Conservation (phyloP, 2,888 invertebrate genomes). For the Ariolimax columbianus region DNA sequence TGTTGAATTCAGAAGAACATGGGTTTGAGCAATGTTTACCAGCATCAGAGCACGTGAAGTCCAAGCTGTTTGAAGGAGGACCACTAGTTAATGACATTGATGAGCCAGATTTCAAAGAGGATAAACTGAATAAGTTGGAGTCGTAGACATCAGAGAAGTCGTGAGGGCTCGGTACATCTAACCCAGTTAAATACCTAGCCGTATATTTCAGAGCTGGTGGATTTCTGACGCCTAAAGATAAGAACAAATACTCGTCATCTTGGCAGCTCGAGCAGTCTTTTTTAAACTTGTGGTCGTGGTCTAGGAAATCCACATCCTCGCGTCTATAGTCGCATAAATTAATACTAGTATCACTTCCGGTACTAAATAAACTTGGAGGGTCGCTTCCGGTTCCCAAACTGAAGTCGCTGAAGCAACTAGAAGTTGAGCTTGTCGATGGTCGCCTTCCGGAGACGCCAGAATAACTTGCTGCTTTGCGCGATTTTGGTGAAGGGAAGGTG, state of each 20-base stretch:
- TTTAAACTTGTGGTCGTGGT: background rate
- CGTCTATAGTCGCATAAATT: background rate
- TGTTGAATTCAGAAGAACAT: background rate
- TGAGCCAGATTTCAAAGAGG: background rate
- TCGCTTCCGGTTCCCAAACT: background rate
- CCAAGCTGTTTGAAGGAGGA: background rate
- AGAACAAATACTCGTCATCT: background rate
- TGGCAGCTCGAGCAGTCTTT: background rate
- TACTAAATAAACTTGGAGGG: background rate
- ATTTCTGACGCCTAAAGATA: background rate
- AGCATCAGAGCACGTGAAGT: background rate
- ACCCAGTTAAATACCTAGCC: too few relatives aligned
- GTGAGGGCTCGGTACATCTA: background rate
- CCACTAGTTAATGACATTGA: background rate
- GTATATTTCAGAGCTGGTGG: background rate
- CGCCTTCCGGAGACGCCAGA: too few relatives aligned
- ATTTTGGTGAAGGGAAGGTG: background rate
- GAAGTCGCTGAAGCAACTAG: background rate
- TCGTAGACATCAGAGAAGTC: background rate
- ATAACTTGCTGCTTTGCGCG: background rate
- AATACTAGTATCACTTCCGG: background rate
- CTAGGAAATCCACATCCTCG: background rate
- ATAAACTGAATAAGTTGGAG: slow-evolving; percentile 5
- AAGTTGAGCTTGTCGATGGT: background rate
- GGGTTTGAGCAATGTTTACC: background rate